These are phyloP conservation scores for Apostichopus parvimensis DNA, from an alignment of 35 echinoderm and acorn worm species.

Conservation along the genomic window DNA sequence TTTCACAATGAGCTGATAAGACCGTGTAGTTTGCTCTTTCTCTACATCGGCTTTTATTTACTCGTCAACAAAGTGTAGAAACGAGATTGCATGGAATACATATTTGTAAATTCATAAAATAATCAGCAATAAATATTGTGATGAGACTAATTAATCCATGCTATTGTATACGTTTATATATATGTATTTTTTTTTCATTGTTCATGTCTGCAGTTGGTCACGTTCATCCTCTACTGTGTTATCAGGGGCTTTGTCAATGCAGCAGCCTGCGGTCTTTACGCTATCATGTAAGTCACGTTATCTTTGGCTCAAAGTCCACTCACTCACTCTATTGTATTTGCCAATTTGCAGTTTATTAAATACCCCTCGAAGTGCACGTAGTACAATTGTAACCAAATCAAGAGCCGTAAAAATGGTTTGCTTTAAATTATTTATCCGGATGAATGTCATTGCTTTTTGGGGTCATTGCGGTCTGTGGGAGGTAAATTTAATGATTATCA, in stretches of 20 bases:
- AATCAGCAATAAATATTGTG: background rate
- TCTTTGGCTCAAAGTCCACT: conserved; percentile 8
- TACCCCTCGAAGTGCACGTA: background rate
- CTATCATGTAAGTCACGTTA: conserved; percentile 80
- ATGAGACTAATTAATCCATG: background rate
- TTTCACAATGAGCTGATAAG: too few relatives aligned
- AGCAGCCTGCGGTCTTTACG: conserved; percentile 88
- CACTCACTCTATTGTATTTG: background rate
- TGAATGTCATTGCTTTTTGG: too few relatives aligned
- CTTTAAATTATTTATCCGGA: too few relatives aligned
- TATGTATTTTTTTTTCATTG: background rate
- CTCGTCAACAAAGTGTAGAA: too few relatives aligned
- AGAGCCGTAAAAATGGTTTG: too few relatives aligned
- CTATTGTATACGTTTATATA: background rate
- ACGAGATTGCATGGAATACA: too few relatives aligned
- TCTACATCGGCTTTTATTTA: too few relatives aligned
- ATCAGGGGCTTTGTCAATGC: conserved; percentile 97
- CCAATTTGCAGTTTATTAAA: background rate
- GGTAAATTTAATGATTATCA: too few relatives aligned
- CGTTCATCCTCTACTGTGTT: conserved; percentile 85
- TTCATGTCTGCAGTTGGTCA: conserved; percentile 71
- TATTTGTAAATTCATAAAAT: background rate
- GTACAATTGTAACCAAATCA: background rate
- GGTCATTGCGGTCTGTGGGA: too few relatives aligned
- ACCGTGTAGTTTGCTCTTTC: too few relatives aligned